Evolutionary conservation across 2,797 vertebrate genomes (phyloP).

Genomic region (Diceros bicornis): DNA sequence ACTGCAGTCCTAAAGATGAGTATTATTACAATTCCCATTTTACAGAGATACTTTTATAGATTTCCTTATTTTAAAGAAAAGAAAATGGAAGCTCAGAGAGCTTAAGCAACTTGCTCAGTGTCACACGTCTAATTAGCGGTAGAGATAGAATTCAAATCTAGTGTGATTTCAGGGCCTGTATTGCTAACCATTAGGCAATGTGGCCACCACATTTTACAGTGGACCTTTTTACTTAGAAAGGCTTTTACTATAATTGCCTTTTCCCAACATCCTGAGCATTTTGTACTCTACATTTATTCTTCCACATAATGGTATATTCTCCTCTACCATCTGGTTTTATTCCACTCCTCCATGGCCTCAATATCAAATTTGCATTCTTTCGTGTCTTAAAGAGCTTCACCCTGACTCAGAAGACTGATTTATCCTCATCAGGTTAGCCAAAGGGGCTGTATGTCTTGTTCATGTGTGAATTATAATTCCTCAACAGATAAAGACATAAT

Average conservation of each 20-base stretch:
- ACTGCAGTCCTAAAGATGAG: neutral
- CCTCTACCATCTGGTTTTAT: neutral
- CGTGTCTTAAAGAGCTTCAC: neutral
- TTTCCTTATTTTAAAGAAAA: slow-evolving; percentile 49
- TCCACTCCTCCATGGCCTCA: neutral
- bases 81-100: neutral
- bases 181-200: neutral
- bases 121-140: neutral
- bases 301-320: neutral
- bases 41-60: neutral
- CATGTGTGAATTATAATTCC: slow-evolving; percentile 16
- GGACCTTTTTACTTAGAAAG: slow-evolving; percentile 2
- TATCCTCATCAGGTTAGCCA: neutral
- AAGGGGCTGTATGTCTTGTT: neutral
- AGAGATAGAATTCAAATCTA: neutral
- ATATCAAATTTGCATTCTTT: neutral
- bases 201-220: neutral
- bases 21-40: neutral
- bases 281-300: neutral
- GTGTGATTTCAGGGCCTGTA: neutral
- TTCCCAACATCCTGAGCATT: neutral
- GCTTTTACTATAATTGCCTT: neutral
- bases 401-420: neutral
- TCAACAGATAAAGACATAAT: neutral
- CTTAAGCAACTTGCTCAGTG: neutral